Percentiles rank a stretch among this genome's conserved stretches.
These are phyloP conservation scores for Lepidochrysops patricia DNA, from an alignment of 2,888 invertebrate species.

Conservation along the genomic window DNA sequence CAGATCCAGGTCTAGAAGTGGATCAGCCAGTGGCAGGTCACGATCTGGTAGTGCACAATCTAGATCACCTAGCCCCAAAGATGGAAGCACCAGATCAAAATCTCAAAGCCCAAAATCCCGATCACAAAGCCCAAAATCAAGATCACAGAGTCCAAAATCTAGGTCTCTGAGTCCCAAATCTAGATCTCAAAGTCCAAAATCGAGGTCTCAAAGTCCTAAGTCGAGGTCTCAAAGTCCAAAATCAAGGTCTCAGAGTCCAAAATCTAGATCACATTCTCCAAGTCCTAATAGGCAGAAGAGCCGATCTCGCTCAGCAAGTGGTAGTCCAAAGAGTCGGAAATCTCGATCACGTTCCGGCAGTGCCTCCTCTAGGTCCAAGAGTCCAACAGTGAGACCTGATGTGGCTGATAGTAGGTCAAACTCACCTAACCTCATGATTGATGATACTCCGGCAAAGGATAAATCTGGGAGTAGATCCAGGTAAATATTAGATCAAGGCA, in stretches of 20 bases:
- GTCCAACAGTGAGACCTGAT: constrained; percentile 45
- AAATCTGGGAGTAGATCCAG: constrained; percentile 59
- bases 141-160: constrained; percentile 47
- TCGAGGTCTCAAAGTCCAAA: constrained; percentile 36
- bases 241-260: constrained; percentile 43
- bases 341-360: constrained; percentile 42
- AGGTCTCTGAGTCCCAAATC: constrained; percentile 44
- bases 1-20: constrained; percentile 50
- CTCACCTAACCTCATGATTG: constrained; percentile 70
- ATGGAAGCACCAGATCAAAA: constrained; percentile 38
- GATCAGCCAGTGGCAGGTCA: constrained; percentile 39
- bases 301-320: constrained; percentile 57
- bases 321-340: constrained; percentile 52
- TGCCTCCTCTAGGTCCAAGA: constrained; percentile 49
- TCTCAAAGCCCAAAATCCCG: constrained; percentile 38
- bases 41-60: constrained; percentile 39
- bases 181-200: constrained; percentile 42
- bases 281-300: constrained; percentile 38
- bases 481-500: constrained; percentile 28
- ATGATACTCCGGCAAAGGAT: constrained; percentile 54
- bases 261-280: constrained; percentile 40
- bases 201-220: constrained; percentile 40
- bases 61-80: constrained; percentile 31
- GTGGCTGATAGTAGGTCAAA: constrained; percentile 65
- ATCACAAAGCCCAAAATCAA: constrained; percentile 36